A percentile compares a stretch with the other conserved stretches of the same genome.
Conservation (phyloP, 2,888 invertebrate species). For the Nephrotoma guestfalica region DNA sequence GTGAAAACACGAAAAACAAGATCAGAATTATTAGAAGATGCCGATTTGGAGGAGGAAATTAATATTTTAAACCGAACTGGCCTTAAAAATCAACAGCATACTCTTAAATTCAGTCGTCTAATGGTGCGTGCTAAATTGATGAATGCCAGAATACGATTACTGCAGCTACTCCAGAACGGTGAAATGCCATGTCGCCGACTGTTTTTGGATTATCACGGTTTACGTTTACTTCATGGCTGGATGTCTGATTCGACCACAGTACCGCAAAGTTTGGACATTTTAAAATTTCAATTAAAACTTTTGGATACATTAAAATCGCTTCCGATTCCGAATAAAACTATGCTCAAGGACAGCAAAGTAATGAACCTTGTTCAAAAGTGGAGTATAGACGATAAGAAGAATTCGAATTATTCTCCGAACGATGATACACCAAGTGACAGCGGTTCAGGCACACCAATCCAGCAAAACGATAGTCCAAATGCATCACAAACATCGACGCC, state of each 20-base stretch:
- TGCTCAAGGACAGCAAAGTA: slow-evolving; percentile 85
- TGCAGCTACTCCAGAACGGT: slow-evolving; percentile 63
- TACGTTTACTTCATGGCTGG: slow-evolving; percentile 83
- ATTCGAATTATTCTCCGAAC: slow-evolving; percentile 10
- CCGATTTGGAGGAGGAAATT: slow-evolving; percentile 72
- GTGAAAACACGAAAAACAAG: slow-evolving; percentile 32
- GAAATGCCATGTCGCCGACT: slow-evolving; percentile 71
- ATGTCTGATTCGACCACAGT: slow-evolving; percentile 47
- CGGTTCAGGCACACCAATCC: slow-evolving; percentile 15
- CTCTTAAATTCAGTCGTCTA: slow-evolving; percentile 73
- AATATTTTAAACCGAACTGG: slow-evolving; percentile 62
- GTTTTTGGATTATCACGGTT: slow-evolving; percentile 87
- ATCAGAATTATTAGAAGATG: slow-evolving; percentile 44
- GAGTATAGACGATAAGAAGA: slow-evolving; percentile 36
- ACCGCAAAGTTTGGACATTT: background rate
- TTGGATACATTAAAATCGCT: slow-evolving; percentile 64
- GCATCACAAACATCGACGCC: background rate
- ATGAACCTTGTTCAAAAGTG: slow-evolving; percentile 73
- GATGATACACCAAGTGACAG: slow-evolving; percentile 15
- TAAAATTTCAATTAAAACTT: slow-evolving; percentile 34
- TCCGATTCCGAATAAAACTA: slow-evolving; percentile 86
- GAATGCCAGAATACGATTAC: slow-evolving; percentile 56
- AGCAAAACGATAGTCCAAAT: slow-evolving; percentile 2
- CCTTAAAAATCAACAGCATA: slow-evolving; percentile 79
- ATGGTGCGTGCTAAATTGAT: slow-evolving; percentile 84